phyloP scores from a whole-genome alignment of 2,797 vertebrate species.

The Denticeps clupeoides region DNA sequence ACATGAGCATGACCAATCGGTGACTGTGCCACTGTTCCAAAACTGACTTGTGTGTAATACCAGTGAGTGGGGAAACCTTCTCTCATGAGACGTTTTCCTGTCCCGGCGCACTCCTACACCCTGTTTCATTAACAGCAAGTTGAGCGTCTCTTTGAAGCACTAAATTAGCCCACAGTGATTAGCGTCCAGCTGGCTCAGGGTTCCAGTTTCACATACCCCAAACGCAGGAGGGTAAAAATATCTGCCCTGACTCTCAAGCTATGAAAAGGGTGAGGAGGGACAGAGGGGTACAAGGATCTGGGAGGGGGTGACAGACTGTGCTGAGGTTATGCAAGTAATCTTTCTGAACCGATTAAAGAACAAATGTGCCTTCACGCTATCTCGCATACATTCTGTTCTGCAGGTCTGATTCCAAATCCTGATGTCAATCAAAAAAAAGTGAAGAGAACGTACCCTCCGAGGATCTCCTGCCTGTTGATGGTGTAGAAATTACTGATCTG shows the following conservation, averaged over 20 bases:
- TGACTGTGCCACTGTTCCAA: too few species aligned
- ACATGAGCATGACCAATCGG: too few species aligned
- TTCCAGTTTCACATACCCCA: slow-evolving; percentile 61
- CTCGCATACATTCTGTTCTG: slow-evolving; percentile 31
- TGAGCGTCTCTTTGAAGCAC: slow-evolving; percentile 53
- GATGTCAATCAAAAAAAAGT: not conserved
- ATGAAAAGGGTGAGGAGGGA: slow-evolving; percentile 37
- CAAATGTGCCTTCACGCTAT: slow-evolving; percentile 13
- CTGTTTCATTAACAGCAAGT: slow-evolving; percentile 52
- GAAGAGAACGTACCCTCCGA: slow-evolving; percentile 58
- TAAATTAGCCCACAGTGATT: slow-evolving; percentile 64
- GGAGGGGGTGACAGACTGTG: not conserved
- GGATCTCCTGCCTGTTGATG: slow-evolving; percentile 75
- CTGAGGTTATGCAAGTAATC: slow-evolving; percentile 34
- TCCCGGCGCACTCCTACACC: too few species aligned
- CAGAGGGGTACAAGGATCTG: slow-evolving; percentile 1
- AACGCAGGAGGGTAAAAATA: slow-evolving; percentile 58
- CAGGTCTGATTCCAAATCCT: not conserved
- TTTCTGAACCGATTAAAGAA: slow-evolving; percentile 28
- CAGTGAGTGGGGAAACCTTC: too few species aligned
- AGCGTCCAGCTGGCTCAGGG: slow-evolving; percentile 56
- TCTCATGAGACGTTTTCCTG: too few species aligned
- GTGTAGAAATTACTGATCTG: slow-evolving; percentile 81
- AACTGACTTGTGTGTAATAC: too few species aligned
- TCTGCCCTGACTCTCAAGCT: slow-evolving; percentile 55